phyloP scores from a whole-genome alignment of 1,140 invertebrate species.

The Lepidotrigona ventralis region DNA sequence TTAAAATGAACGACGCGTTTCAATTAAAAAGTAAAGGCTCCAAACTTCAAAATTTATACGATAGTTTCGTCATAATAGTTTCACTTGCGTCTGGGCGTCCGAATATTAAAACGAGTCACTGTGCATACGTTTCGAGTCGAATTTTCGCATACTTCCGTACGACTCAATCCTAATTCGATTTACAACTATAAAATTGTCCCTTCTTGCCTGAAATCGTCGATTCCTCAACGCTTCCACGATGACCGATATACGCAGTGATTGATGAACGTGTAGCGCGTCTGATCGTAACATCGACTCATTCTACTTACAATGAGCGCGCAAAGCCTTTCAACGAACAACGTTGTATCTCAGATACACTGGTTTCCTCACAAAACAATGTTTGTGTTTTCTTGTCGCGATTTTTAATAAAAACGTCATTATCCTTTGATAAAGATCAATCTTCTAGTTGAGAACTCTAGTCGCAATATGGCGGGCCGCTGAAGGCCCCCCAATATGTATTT shows the following conservation, averaged over 20 bases:
- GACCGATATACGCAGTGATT: neutral
- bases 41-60: no score
- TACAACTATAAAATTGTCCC: neutral
- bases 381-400: no score
- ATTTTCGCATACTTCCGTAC: neutral
- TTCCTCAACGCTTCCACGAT: neutral
- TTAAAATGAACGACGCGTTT: no score
- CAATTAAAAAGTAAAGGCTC: no score
- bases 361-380: neutral
- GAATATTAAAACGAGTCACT: neutral
- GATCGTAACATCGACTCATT: neutral
- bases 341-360: neutral
- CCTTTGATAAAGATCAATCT: neutral
- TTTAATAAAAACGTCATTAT: neutral
- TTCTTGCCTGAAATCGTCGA: neutral
- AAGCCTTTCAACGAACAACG: neutral
- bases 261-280: neutral
- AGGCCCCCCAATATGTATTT: slow-evolving; percentile 5
- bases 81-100: no score
- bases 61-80: no score
- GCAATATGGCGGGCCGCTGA: neutral
- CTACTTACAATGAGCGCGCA: neutral
- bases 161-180: neutral
- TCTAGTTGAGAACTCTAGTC: neutral
- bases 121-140: neutral